Base-by-base conservation (phyloP, 2,888 invertebrate species). In the Ichneumon xanthorius region DNA sequence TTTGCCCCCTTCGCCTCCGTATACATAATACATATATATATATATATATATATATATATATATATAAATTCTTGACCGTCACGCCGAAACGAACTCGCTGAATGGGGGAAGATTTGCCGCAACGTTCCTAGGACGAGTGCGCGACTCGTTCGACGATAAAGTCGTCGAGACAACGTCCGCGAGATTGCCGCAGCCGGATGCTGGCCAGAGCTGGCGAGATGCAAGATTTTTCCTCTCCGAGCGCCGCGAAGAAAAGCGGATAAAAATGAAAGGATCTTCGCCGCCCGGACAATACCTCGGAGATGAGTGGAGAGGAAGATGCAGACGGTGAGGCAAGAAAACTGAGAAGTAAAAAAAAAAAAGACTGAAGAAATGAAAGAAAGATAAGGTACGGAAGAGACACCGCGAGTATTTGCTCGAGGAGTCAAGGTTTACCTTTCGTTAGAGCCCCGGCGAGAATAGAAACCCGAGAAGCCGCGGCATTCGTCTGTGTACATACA, bases 401-500 rank as follows among this genome's bases (percentile, higher is more conserved):
- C 76, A 80, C 81, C 84, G 78, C 65, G 65, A 82, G 86, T 89
- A 89, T 92, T 92, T 92, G 89, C 88, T 87, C 89, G 88, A 82
- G 86, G 88, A 88, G 89, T 88, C 87, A 87, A 90, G 90, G 90
- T 92, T 92, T 92, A 90, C 91, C 91, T 92, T 92, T 92, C 92
- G 92, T 92, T 92, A 92, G 90, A 89, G 86, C 87, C 48, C 68
- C 79, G 48, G 55, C 67, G 85, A 85, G 85, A 80, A 85, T 71
- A 70, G 61, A 45, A 45, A 45, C 53, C 80, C 16, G 33, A 50
- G 40, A 63, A 37, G 71, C 82, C 73, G 83, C 77, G 72, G 80
- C 77, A 80, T 85, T 72, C 33, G 45, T 45, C 50, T 63, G 40
- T 85, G 82, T 85, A 77, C 76, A 80, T 80, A 80, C 76, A 73